These are phyloP conservation scores for Aegithalos caudatus DNA, from an alignment of 2,113 vertebrate genomes.

Conservation along the genomic window DNA sequence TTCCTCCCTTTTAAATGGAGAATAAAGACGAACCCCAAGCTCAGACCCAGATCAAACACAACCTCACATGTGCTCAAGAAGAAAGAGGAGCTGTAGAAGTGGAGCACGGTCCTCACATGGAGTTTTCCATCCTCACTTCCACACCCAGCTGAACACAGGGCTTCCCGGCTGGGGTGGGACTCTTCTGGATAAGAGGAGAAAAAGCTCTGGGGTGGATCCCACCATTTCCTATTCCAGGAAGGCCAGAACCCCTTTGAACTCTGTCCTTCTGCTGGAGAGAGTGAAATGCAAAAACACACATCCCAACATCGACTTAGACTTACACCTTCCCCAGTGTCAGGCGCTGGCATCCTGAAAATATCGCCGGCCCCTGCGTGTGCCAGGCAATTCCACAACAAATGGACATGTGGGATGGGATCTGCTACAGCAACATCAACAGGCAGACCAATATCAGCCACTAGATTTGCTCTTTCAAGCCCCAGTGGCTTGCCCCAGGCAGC, in stretches of 20 bases:
- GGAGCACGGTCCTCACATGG: rapidly evolving
- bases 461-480: not conserved
- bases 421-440: not conserved
- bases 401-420: not conserved
- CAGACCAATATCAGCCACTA: not conserved
- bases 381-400: not conserved
- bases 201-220: not conserved
- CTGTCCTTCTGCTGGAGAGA: not conserved
- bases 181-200: constrained; percentile 2
- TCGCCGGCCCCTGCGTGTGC: rapidly evolving
- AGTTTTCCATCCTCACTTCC: not conserved
- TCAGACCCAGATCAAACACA: not conserved
- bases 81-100: not conserved
- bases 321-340: not conserved
- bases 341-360: not conserved
- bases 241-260: constrained; percentile 27
- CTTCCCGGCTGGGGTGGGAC: not conserved
- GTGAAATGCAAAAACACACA: not conserved
- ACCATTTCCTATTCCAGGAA: not conserved
- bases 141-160: not conserved
- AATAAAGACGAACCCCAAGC: not conserved
- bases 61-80: not conserved
- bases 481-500: not conserved
- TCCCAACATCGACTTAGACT: not conserved
- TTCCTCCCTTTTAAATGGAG: not conserved